Evolutionary conservation across 2,888 invertebrate species (phyloP), one percentile per base, ranked within the genome.

Genomic region (Dryocosmus kuriphilus): DNA sequence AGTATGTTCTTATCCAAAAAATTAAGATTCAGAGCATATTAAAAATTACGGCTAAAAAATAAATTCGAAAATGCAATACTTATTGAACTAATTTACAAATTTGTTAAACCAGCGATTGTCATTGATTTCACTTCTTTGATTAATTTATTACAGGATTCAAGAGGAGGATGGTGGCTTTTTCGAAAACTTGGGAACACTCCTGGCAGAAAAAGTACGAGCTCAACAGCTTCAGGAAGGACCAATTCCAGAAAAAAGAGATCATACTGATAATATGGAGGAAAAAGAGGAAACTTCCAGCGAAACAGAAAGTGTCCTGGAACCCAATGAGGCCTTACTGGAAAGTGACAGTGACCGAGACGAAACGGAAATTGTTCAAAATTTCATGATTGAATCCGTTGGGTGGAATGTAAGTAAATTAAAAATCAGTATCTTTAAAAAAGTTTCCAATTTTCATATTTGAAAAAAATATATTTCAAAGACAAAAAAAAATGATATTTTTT

Each of bases 151-250:
- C 92, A 96, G 96, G 92, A 94, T 97, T 83, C 96, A 96, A 92
- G 95, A 96, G 92, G 93, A 95, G 24, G 97, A 97, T 90, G 96
- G 95, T 85, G 95, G 96, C 74, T 97, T 97, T 91, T 97, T 97
- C 89, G 97, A 97, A 90, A 96, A 95, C 88, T 96, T 97, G 86
- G 96, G 96, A 0, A 95, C 95, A 0, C 92, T 96, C 74, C 92
- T 97, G 76, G 89, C 88, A 1, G 89, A 90, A 75, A 89, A 86
- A 79, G 90, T 85, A 30, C 85, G 88, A 74, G 87, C 85, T 1
- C 88, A 90, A 78, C 87, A 88, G 65, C 84, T 85, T 73, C 87
- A 81, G 22, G 89, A 89, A 75, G 89, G 88, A 60, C 88, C 90
- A 16, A 77, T 88, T 41, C 88, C 89, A 4, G 73, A 79, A 73